Evolutionary conservation across 2,797 vertebrate species (phyloP).

Genomic region (Xiphorhynchus erythropygius): DNA sequence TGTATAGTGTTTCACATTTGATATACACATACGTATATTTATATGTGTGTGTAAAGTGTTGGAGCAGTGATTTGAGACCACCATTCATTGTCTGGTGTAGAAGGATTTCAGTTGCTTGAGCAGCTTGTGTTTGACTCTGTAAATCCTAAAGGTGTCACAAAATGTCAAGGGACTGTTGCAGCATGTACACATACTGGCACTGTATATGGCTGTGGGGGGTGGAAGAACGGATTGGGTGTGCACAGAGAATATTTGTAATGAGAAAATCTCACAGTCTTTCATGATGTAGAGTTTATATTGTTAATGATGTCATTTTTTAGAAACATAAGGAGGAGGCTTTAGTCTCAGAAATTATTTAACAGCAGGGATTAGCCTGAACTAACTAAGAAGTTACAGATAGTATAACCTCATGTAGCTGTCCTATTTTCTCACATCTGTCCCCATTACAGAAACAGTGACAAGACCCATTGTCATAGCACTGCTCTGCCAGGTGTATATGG

Average conservation of each 20-base stretch:
- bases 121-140: neutral
- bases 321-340: neutral
- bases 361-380: neutral
- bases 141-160: neutral
- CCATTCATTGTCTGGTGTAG: neutral
- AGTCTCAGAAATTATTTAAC: neutral
- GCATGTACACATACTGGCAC: accelerated
- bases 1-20: neutral
- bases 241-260: neutral
- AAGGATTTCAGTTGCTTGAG: neutral
- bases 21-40: neutral
- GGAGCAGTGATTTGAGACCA: neutral
- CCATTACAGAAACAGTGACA: neutral
- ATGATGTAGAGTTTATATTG: neutral
- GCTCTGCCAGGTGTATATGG: neutral
- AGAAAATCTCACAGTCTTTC: neutral
- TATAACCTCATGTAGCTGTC: neutral
- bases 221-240: neutral
- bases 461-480: neutral
- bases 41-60: neutral
- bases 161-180: neutral
- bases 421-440: neutral
- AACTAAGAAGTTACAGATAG: neutral
- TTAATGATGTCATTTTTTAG: neutral
- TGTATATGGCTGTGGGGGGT: neutral